Base-by-base conservation (phyloP, 2,888 invertebrate genomes). In the Deilephila elpenor region DNA sequence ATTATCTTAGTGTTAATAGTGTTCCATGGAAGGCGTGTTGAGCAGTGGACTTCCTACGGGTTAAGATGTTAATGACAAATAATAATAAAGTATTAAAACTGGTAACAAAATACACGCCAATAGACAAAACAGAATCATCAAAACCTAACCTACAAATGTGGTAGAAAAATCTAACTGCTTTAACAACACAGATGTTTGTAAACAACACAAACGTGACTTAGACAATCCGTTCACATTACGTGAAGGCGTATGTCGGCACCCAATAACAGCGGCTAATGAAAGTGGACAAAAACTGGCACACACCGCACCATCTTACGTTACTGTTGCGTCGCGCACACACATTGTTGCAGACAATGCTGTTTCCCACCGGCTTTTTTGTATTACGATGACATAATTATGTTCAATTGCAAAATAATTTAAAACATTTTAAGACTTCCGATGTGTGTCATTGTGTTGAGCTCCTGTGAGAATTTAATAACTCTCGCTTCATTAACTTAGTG, bases 231-330 rank as follows among this genome's bases (percentile, higher is more conserved):
- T 34, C 19, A 44, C 25, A 59, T 59, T 73, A 64, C 44, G n/a
- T 59, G 59, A 71, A 37, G 34, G 20, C 34, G 59, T 20, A 20
- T 75, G 74, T 76, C 78, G 73, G 76, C 76, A 80, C 79, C 81
- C 82, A 85, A 87, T 89, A 88, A 86, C 87, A 82, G 77, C 75
- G 77, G 79, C 83, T 90, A 90, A 90, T 89, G 87, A 90, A 88
- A 89, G 82, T 85, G 81, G 83, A 85, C 86, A 88, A 88, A 86
- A 85, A 88, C 86, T 80, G 72, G 76, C 25, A 75, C 79, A 80
- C 75, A 67, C 75, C 71, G 76, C 78, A 79, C 75, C 78, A 80
- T 80, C 80, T 86, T 80, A 78, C 74, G 76, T 80, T 79, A 81
- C 77, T 72, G 73, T 60, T 78, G 75, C 71, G 73, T 78, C 74